Percentiles rank a stretch among this genome's conserved stretches.
These are phyloP conservation scores for Siniperca undulata DNA, from an alignment of 2,797 vertebrate species.

Conservation along the genomic window DNA sequence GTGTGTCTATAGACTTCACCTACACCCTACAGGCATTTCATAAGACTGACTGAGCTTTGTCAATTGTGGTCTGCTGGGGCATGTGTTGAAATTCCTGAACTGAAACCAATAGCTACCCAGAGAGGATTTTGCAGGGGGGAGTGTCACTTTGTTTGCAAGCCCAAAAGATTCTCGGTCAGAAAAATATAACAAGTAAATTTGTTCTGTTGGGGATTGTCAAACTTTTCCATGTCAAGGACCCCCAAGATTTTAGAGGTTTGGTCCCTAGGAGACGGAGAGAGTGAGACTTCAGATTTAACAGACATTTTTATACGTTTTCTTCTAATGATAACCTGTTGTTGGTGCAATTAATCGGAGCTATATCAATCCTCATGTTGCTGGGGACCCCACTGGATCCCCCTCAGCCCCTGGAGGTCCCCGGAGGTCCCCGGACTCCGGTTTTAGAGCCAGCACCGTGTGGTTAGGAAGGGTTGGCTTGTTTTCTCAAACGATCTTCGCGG, in stretches of 20 bases:
- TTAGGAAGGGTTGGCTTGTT: slow-evolving; percentile 50
- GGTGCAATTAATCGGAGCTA: not conserved
- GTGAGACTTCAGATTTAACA: slow-evolving; percentile 25
- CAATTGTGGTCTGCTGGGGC: slow-evolving; percentile 79
- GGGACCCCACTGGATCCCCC: not conserved
- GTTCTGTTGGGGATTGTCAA: not conserved
- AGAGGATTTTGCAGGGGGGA: slow-evolving; percentile 46
- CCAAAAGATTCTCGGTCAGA: slow-evolving; percentile 7
- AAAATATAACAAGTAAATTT: slow-evolving; percentile 13
- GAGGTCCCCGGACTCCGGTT: slow-evolving; percentile 1
- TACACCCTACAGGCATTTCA: slow-evolving; percentile 77
- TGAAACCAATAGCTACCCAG: slow-evolving; percentile 74
- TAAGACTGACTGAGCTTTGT: slow-evolving; percentile 76
- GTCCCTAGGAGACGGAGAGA: not conserved
- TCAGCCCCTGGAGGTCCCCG: slow-evolving; percentile 7
- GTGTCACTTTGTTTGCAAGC: slow-evolving; percentile 41
- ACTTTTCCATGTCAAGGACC: not conserved
- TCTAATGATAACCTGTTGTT: not conserved
- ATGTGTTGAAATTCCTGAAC: slow-evolving; percentile 83
- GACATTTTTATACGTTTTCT: not conserved
- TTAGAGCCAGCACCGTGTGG: slow-evolving; percentile 1
- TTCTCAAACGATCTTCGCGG: slow-evolving; percentile 65
- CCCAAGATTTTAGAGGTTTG: not conserved
- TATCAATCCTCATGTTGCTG: not conserved
- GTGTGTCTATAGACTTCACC: slow-evolving; percentile 56